Conservation (phyloP, 2,797 vertebrate genomes). For the Threskiornis aethiopicus region DNA sequence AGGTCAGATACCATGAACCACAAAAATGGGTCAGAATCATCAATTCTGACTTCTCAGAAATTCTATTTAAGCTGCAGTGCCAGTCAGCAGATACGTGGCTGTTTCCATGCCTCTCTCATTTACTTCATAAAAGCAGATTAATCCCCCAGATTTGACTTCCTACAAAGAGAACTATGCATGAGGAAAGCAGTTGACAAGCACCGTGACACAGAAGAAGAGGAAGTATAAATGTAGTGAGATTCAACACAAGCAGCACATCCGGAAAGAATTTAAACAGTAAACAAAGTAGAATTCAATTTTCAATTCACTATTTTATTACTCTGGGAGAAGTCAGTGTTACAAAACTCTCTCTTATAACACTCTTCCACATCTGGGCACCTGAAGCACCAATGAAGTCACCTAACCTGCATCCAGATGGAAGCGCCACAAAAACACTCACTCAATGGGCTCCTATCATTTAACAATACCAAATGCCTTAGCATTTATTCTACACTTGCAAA, state of each 20-base stretch:
- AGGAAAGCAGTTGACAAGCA: slow-evolving; percentile 59
- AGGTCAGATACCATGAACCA: neutral
- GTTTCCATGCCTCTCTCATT: neutral
- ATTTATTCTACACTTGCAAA: slow-evolving; percentile 31
- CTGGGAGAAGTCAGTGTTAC: neutral
- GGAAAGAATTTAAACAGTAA: neutral
- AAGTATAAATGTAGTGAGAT: neutral
- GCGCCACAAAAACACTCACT: neutral
- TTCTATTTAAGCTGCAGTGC: neutral
- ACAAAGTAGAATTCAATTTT: neutral
- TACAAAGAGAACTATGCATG: neutral
- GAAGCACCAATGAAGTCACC: neutral
- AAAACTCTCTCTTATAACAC: neutral
- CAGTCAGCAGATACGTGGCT: neutral
- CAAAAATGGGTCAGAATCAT: slow-evolving; percentile 15
- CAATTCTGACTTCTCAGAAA: slow-evolving; percentile 15
- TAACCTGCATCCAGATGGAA: neutral
- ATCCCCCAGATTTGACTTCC: slow-evolving; percentile 45
- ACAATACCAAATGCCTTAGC: neutral
- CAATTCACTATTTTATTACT: neutral
- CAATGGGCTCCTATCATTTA: neutral
- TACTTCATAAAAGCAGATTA: slow-evolving; percentile 1
- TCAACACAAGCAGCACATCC: neutral
- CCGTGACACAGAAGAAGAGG: slow-evolving; percentile 38
- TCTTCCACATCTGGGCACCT: neutral